Conservation (phyloP, 2,797 vertebrate species). For the Craterocephalus amniculus region DNA sequence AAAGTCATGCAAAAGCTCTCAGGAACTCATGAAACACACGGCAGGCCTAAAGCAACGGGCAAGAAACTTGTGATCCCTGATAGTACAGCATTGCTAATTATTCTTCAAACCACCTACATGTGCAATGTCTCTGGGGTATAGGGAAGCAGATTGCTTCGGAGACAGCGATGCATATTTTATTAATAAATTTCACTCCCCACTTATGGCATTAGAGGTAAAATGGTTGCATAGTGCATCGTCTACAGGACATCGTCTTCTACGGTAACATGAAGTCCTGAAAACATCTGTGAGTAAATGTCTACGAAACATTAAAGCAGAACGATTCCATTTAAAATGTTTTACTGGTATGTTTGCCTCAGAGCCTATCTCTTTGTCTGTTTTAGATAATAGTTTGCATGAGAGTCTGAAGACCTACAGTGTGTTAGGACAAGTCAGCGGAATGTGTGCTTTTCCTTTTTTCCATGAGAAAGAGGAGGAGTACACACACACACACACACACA, state of each 20-base stretch:
- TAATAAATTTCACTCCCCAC: slow-evolving; percentile 47
- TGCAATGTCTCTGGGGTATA: slow-evolving; percentile 3
- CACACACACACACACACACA: background rate
- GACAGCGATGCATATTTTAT: slow-evolving; percentile 62
- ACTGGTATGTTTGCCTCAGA: no score
- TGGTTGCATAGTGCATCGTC: slow-evolving; percentile 54
- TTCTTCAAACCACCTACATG: slow-evolving; percentile 8
- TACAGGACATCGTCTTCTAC: slow-evolving; percentile 6
- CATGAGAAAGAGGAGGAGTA: background rate
- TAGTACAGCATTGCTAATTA: background rate
- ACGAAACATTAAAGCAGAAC: background rate
- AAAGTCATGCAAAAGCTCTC: no score
- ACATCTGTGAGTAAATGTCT: background rate
- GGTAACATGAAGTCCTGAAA: background rate
- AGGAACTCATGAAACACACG: no score
- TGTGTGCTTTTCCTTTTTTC: background rate
- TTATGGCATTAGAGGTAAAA: slow-evolving; percentile 47
- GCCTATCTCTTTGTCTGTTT: no score
- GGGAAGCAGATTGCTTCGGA: slow-evolving; percentile 34
- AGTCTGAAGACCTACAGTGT: background rate
- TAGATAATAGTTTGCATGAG: no score
- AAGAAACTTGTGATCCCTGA: background rate
- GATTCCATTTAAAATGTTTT: no score
- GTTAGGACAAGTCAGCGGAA: background rate
- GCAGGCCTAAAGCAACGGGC: no score